Percentiles rank a stretch among this genome's conserved stretches.
phyloP scores from a whole-genome alignment of 2,888 invertebrate species.

The Gibbula magus region DNA sequence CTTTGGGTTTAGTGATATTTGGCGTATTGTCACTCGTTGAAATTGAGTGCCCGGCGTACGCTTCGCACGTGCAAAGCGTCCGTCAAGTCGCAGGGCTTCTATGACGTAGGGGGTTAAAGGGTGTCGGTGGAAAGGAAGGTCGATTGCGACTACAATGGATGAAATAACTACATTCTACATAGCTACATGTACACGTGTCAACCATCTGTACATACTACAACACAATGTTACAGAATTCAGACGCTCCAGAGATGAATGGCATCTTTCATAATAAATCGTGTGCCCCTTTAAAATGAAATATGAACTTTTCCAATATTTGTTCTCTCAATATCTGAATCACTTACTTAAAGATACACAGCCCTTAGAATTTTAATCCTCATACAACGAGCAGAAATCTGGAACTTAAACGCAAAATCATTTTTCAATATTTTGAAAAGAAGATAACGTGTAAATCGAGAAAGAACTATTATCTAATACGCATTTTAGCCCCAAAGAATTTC shows the following conservation, averaged over 20 bases:
- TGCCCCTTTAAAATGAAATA: no score
- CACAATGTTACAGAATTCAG: neutral
- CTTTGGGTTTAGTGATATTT: neutral
- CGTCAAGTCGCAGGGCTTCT: neutral
- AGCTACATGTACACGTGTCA: neutral
- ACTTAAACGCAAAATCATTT: no score
- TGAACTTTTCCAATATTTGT: no score
- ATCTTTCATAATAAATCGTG: no score
- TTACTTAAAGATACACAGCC: no score
- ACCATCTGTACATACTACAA: neutral
- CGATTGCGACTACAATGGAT: constrained; percentile 9
- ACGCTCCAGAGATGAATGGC: neutral
- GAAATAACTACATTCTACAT: constrained; percentile 18
- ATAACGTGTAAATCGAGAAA: no score
- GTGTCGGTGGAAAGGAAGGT: neutral
- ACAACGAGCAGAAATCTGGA: no score
- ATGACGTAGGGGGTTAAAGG: constrained; percentile 4
- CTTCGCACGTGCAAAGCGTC: constrained; percentile 14
- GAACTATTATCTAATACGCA: no score
- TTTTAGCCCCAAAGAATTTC: no score
- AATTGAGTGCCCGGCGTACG: constrained; percentile 3
- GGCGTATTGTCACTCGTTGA: neutral
- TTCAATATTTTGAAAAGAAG: no score
- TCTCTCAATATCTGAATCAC: no score
- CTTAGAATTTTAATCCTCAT: no score